Percentiles rank a stretch among this genome's conserved stretches.
Evolutionary conservation across 2,888 invertebrate genomes (phyloP).

Genomic region (Oscheius sp.): DNA sequence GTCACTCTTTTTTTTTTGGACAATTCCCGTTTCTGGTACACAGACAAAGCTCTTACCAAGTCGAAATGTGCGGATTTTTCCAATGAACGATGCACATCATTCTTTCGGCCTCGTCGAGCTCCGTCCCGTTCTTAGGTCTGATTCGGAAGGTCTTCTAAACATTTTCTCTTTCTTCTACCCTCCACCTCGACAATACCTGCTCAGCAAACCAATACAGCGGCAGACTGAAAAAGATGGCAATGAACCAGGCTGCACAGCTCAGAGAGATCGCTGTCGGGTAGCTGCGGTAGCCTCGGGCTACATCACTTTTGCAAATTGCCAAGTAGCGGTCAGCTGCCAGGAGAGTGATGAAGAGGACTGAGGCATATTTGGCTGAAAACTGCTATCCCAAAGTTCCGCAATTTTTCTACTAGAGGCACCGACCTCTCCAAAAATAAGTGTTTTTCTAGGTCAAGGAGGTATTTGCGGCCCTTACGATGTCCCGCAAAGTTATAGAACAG

Average conservation of each 20-base stretch:
- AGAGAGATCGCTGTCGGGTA: conserved; percentile 63
- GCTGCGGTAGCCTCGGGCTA: conserved; percentile 55
- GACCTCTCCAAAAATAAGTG: too few relatives aligned
- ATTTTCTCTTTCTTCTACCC: not conserved
- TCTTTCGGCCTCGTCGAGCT: conserved; percentile 52
- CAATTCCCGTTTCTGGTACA: not conserved
- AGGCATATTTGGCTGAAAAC: conserved; percentile 68
- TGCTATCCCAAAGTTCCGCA: not conserved
- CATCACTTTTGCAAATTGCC: conserved; percentile 68
- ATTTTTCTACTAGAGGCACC: not conserved
- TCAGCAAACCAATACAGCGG: conserved; percentile 68
- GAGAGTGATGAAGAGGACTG: conserved; percentile 70
- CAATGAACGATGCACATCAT: conserved; percentile 68
- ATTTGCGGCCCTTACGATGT: too few relatives aligned
- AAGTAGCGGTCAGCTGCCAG: conserved; percentile 70
- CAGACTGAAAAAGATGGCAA: conserved; percentile 63
- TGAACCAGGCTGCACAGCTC: conserved; percentile 65
- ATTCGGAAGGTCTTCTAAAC: conserved; percentile 47
- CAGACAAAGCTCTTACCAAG: conserved; percentile 55
- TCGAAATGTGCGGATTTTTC: conserved; percentile 62
- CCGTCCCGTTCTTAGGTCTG: conserved; percentile 44
- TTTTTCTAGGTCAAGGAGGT: too few relatives aligned
- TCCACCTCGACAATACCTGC: conserved; percentile 42
- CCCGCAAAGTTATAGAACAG: too few relatives aligned
- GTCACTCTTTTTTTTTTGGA: too few relatives aligned